These are phyloP conservation scores for Fissipunctia ypsillon DNA, from an alignment of 2,888 invertebrate genomes.

Conservation along the genomic window DNA sequence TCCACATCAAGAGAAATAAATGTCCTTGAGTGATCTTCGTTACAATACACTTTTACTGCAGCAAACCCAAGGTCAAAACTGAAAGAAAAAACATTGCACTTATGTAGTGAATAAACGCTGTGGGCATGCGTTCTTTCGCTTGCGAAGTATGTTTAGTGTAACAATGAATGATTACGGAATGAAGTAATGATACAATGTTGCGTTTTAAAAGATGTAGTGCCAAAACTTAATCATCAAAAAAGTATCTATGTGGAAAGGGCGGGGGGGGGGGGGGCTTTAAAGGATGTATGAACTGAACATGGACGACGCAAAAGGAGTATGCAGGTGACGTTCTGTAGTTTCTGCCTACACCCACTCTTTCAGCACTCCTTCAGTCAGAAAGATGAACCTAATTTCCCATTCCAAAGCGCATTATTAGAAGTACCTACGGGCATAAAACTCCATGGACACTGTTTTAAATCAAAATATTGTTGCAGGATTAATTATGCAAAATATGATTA, in stretches of 20 bases:
- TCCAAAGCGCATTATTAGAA: background rate
- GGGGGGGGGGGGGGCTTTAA: no score
- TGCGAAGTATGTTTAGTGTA: background rate
- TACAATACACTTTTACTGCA: constrained; percentile 93
- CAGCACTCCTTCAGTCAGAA: no score
- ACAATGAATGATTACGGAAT: background rate
- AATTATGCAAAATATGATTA: no score
- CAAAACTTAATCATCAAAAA: background rate
- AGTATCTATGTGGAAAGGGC: background rate
- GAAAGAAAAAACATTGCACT: constrained; percentile 51
- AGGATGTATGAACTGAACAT: no score
- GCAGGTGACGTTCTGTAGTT: background rate
- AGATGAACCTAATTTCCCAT: background rate
- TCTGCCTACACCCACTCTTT: no score
- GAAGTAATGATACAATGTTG: background rate
- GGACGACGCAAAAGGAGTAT: background rate
- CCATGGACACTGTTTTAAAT: no score
- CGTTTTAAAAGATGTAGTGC: background rate
- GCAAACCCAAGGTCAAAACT: constrained; percentile 92
- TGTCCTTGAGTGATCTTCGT: constrained; percentile 96
- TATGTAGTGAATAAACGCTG: background rate
- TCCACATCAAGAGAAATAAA: constrained; percentile 94
- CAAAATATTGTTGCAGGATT: no score
- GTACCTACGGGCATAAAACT: background rate
- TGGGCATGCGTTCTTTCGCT: background rate